phyloP scores from a whole-genome alignment of 2,113 vertebrate genomes.

The Enhydra lutris region DNA sequence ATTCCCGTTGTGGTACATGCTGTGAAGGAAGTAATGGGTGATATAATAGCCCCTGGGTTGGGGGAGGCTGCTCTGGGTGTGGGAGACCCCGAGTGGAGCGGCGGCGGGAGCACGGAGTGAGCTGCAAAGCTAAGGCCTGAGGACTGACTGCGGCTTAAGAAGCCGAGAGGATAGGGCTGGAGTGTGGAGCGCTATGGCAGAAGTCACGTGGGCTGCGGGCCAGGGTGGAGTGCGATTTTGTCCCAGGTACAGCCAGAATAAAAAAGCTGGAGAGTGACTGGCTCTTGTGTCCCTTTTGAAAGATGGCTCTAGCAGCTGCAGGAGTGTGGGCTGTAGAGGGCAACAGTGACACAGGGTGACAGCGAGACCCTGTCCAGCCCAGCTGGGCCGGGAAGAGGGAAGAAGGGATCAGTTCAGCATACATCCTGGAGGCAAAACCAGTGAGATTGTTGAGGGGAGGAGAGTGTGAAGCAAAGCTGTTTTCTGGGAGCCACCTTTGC shows the following conservation, averaged over 20 bases:
- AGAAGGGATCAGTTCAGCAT: too few species aligned
- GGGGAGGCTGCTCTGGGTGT: neutral
- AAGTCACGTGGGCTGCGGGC: neutral
- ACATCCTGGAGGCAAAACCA: neutral
- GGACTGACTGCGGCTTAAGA: neutral
- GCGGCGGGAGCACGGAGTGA: neutral
- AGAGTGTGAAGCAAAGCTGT: neutral
- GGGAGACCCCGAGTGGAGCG: neutral
- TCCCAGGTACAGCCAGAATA: too few species aligned
- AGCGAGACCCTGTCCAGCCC: neutral
- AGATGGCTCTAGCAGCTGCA: neutral
- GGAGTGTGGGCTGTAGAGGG: neutral
- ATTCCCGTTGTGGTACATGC: neutral
- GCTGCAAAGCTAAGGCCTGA: neutral
- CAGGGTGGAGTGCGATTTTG: neutral
- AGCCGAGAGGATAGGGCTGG: neutral
- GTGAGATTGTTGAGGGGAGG: neutral
- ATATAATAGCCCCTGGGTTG: accelerated
- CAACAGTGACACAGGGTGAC: neutral
- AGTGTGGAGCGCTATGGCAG: too few species aligned
- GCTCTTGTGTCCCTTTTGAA: neutral
- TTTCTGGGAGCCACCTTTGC: neutral
- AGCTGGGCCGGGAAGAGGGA: neutral
- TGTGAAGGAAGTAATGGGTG: neutral
- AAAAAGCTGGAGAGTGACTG: neutral